Evolutionary conservation across 1,140 invertebrate species (phyloP).

Genomic region (Chymomyza costata): DNA sequence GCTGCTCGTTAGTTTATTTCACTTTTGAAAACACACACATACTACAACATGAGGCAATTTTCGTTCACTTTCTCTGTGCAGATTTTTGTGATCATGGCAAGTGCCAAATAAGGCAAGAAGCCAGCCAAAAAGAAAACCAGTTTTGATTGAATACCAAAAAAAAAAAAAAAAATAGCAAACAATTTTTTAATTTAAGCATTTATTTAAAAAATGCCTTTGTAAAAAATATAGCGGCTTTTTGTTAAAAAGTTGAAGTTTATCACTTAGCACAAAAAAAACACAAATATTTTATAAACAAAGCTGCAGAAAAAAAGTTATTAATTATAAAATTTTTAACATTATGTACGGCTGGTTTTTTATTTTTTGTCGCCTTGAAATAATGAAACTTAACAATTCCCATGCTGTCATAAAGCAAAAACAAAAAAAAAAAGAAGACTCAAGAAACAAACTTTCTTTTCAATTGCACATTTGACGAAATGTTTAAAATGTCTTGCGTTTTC

Average conservation of each 20-base stretch:
- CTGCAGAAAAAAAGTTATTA: too few relatives aligned
- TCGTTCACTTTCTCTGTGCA: conserved; percentile 71
- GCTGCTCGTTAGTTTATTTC: conserved; percentile 41
- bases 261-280: too few relatives aligned
- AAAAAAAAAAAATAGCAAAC: conserved; percentile 16
- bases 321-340: too few relatives aligned
- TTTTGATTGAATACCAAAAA: conserved; percentile 51
- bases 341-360: background rate
- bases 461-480: conserved; percentile 48
- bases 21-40: too few relatives aligned
- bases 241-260: too few relatives aligned
- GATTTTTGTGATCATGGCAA: conserved; percentile 57
- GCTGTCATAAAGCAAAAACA: conserved; percentile 2
- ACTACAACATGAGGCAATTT: too few relatives aligned
- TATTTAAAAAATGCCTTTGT: too few relatives aligned
- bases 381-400: background rate
- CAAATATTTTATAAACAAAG: too few relatives aligned
- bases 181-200: conserved; percentile 14
- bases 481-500: conserved; percentile 24
- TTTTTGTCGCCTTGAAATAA: background rate
- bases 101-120: conserved; percentile 36
- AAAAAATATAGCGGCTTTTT: too few relatives aligned
- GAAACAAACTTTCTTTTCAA: conserved; percentile 71
- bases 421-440: conserved; percentile 22
- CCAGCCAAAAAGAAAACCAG: conserved; percentile 46